A percentile compares a stretch with the other conserved stretches of the same genome.
phyloP scores from a whole-genome alignment of 2,888 invertebrate species.

The Drosophila quinaria region DNA sequence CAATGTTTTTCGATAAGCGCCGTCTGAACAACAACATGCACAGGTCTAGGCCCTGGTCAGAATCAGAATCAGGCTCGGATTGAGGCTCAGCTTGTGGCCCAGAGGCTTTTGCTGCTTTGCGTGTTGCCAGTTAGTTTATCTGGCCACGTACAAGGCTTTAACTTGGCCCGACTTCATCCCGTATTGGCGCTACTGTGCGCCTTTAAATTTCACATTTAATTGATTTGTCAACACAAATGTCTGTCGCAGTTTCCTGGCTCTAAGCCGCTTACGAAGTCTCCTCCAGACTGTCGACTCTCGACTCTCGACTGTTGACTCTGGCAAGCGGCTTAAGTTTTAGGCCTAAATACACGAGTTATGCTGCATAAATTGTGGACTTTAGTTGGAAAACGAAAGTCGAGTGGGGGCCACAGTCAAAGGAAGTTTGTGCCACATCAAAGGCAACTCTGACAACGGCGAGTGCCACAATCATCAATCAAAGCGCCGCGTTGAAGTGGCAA shows the following conservation, averaged over 20 bases:
- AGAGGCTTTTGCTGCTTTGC: slow-evolving; percentile 27
- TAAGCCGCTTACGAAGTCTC: slow-evolving; percentile 62
- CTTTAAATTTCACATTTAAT: slow-evolving; percentile 80
- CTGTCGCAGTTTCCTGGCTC: slow-evolving; percentile 55
- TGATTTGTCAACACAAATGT: slow-evolving; percentile 82
- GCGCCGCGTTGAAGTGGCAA: slow-evolving; percentile 47
- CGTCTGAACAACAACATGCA: slow-evolving; percentile 28
- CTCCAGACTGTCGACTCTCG: not conserved
- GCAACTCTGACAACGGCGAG: slow-evolving; percentile 54
- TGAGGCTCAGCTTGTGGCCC: slow-evolving; percentile 1
- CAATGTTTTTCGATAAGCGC: slow-evolving; percentile 73
- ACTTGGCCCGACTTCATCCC: slow-evolving; percentile 1
- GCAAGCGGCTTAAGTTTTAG: slow-evolving; percentile 47
- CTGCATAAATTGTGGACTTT: slow-evolving; percentile 76
- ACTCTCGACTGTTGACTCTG: slow-evolving; percentile 1
- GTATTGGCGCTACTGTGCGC: slow-evolving; percentile 64
- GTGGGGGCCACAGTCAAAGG: slow-evolving; percentile 23
- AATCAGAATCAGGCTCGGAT: not conserved
- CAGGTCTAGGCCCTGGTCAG: slow-evolving; percentile 36
- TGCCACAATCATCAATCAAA: slow-evolving; percentile 76
- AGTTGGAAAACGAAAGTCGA: slow-evolving; percentile 67
- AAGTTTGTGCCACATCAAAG: slow-evolving; percentile 65
- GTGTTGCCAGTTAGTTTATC: slow-evolving; percentile 48
- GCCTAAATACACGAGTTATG: slow-evolving; percentile 71
- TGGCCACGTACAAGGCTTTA: slow-evolving; percentile 23